Evolutionary conservation across 2,113 vertebrate genomes (phyloP).

Genomic region (Phalacrocorax brasilianus): DNA sequence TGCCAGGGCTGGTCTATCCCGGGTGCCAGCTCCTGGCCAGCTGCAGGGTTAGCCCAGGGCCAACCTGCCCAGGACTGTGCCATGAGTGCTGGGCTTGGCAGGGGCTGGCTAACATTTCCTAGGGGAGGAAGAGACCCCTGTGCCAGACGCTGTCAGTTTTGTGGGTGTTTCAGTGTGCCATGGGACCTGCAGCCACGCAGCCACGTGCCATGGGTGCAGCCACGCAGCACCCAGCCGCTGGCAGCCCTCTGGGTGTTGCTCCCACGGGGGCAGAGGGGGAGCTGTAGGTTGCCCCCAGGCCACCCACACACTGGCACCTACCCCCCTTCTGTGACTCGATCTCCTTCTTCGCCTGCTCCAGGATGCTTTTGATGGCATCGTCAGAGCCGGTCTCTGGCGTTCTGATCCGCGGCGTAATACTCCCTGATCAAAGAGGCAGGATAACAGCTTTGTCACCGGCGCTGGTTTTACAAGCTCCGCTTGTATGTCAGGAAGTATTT

Average conservation of each 20-base stretch:
- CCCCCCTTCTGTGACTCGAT: slow-evolving; percentile 96
- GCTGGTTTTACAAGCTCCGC: slow-evolving; percentile 23
- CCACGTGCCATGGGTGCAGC: background rate
- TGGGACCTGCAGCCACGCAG: background rate
- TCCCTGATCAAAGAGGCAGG: slow-evolving; percentile 81
- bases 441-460: background rate
- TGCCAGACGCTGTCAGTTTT: rapidly evolving
- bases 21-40: background rate
- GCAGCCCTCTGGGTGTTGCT: background rate
- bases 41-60: background rate
- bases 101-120: background rate
- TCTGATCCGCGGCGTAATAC: slow-evolving; percentile 97
- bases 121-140: background rate
- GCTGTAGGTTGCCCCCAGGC: background rate
- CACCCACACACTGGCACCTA: slow-evolving; percentile 44
- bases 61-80: background rate
- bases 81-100: rapidly evolving
- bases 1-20: background rate
- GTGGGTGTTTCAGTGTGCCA: rapidly evolving
- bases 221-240: background rate
- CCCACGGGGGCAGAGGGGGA: background rate
- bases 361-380: slow-evolving; percentile 97
- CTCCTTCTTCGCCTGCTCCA: slow-evolving; percentile 99
- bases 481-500: slow-evolving; percentile 28
- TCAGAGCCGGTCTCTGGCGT: slow-evolving; percentile 98